Conservation (phyloP, 2,888 invertebrate species). For the Protonemura montana region DNA sequence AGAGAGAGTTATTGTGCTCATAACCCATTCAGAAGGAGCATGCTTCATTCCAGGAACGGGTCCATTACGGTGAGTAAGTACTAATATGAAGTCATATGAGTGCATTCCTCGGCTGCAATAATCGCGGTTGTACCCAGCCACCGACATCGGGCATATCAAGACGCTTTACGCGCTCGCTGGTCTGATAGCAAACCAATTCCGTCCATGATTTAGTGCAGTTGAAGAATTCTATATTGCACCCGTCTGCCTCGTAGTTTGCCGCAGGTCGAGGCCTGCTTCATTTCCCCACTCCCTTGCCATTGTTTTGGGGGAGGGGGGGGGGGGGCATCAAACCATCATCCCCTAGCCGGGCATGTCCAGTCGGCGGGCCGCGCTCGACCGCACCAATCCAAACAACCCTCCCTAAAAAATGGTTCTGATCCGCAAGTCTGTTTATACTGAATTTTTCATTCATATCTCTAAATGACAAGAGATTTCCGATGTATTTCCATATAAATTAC, state of each 20-base stretch:
- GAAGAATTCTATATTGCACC: constrained; percentile 28
- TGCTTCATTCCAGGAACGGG: background rate
- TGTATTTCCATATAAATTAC: constrained; percentile 65
- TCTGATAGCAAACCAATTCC: background rate
- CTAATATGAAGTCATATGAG: background rate
- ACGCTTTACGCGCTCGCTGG: background rate
- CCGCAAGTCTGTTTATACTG: constrained; percentile 46
- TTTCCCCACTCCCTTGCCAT: background rate
- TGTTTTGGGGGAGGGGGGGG: no score
- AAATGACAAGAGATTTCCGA: constrained; percentile 52
- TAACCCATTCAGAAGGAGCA: background rate
- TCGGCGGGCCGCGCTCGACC: constrained; percentile 47
- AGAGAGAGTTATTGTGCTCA: background rate
- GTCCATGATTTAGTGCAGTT: constrained; percentile 22
- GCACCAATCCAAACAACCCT: constrained; percentile 17
- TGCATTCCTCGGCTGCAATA: background rate
- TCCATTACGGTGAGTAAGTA: background rate
- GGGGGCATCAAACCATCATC: constrained; percentile 25
- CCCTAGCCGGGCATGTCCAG: constrained; percentile 44
- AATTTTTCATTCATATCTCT: constrained; percentile 55
- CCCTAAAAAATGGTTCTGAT: constrained; percentile 31
- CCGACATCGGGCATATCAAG: background rate
- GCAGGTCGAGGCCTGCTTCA: background rate
- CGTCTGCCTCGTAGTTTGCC: background rate
- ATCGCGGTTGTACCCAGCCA: background rate